A percentile compares a stretch with the other conserved stretches of the same genome.
Conservation (phyloP, 2,888 invertebrate species). For the Lasiommata megera region DNA sequence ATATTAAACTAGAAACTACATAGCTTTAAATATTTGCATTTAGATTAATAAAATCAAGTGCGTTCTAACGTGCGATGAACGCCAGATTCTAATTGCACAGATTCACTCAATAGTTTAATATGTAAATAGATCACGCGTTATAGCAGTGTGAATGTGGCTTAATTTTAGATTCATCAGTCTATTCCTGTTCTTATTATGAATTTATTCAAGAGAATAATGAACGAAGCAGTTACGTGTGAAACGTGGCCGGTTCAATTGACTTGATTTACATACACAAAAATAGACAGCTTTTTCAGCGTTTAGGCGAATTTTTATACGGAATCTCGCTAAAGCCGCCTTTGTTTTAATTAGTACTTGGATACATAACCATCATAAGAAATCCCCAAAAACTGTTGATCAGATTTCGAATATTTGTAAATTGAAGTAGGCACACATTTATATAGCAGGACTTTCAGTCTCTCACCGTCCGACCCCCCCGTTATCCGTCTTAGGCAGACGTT, state of each 20-base stretch:
- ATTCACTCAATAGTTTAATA: conserved; percentile 15
- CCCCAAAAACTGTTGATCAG: too few species aligned
- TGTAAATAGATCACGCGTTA: conserved; percentile 21
- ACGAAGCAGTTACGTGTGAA: conserved; percentile 18
- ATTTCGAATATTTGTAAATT: too few species aligned
- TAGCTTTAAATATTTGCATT: neutral
- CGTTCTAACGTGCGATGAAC: conserved; percentile 19
- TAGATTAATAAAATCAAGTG: conserved; percentile 19
- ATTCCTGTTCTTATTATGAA: conserved; percentile 34
- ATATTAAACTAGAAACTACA: neutral
- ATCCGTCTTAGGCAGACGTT: too few species aligned
- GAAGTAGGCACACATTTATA: too few species aligned
- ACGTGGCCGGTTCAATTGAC: conserved; percentile 5
- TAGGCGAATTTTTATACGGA: neutral
- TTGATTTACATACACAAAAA: neutral
- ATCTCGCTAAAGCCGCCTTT: too few species aligned
- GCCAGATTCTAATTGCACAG: conserved; percentile 32
- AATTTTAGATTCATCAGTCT: conserved; percentile 16
- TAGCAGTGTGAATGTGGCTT: conserved; percentile 28
- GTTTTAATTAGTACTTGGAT: too few species aligned
- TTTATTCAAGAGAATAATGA: conserved; percentile 54
- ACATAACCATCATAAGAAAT: too few species aligned
- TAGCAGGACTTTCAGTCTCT: too few species aligned
- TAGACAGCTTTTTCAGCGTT: neutral
- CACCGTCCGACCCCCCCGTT: too few species aligned